Conservation (phyloP, 1,140 invertebrate genomes). For the Dreissena polymorpha region DNA sequence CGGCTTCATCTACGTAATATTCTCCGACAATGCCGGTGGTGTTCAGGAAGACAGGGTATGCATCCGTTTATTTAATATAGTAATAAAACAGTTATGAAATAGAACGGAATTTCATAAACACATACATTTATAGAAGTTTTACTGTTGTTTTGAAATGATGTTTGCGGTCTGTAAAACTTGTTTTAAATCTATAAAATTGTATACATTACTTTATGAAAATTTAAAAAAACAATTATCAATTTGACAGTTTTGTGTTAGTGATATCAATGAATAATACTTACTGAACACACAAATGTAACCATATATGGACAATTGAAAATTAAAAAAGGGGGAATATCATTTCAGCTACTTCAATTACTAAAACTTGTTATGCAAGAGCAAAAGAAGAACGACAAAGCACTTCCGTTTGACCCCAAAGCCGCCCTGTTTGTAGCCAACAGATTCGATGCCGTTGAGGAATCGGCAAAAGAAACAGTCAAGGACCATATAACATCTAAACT, state of each 20-base stretch:
- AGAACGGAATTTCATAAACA: conserved; percentile 67
- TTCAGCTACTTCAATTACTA: conserved; percentile 67
- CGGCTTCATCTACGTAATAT: too few relatives aligned
- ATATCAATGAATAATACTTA: not conserved
- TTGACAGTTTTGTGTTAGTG: not conserved
- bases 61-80: conserved; percentile 60
- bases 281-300: not conserved
- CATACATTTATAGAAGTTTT: conserved; percentile 68
- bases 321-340: not conserved
- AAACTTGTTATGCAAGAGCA: conserved; percentile 57
- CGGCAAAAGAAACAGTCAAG: conserved; percentile 54
- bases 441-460: conserved; percentile 61
- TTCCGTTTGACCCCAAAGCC: conserved; percentile 57
- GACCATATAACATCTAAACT: conserved; percentile 58
- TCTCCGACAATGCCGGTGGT: too few relatives aligned
- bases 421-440: conserved; percentile 69
- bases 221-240: not conserved
- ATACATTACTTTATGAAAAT: not conserved
- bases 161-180: not conserved
- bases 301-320: not conserved
- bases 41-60: conserved; percentile 56
- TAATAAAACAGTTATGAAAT: conserved; percentile 64
- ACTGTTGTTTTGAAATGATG: conserved; percentile 50
- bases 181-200: not conserved
- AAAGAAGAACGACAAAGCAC: not conserved